Base-by-base conservation (phyloP, 2,888 invertebrate genomes). In the Cheilosia soror region DNA sequence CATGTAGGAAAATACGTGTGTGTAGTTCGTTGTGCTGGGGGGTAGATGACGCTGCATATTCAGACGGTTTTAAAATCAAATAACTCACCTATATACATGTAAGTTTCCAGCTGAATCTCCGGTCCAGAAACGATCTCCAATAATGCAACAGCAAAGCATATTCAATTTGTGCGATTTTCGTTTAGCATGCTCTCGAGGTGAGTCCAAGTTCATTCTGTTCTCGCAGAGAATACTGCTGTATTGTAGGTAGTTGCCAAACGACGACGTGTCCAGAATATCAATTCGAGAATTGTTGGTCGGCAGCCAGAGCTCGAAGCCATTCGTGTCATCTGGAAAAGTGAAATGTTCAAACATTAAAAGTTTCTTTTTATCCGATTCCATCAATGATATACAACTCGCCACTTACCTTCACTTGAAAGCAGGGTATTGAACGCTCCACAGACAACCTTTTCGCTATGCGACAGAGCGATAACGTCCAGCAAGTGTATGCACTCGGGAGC, bases 401-500 rank as follows among this genome's bases (percentile, higher is more conserved):
- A 7, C 53, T 72, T 89, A 93, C 93, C 93, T 84, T 94, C 93
- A 73, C 93, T 92, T 66, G 93, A 91, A 9, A 88, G 57, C 6
- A 89, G 4, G 6, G 88, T 81, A 51, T 90, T 90, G 72, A 92
- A 92, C 25, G 94, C 93, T 3, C 96, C 94, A 15, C 95, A 94
- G 4, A 95, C 93, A 37, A 95, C 95, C 87, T 94, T 94, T 3
- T 95, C 95, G 53, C 94, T 94, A 88, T 95, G 95, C 63, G 95
- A 95, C 82, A 97, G 92, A 0, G 96, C 94, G 42, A 96, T 94
- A 69, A 96, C 95, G 91, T 98, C 97, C 65, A 96, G 93, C 44
- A 98, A 93, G 91, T 97, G 97, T n/a, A 96, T 96, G 93, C 97
- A 98, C 93, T 99, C 99, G 0, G 99, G 98, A 2, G 98, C 97